Evolutionary conservation across 2,797 vertebrate species (phyloP).

Genomic region (Podargus strigoides): DNA sequence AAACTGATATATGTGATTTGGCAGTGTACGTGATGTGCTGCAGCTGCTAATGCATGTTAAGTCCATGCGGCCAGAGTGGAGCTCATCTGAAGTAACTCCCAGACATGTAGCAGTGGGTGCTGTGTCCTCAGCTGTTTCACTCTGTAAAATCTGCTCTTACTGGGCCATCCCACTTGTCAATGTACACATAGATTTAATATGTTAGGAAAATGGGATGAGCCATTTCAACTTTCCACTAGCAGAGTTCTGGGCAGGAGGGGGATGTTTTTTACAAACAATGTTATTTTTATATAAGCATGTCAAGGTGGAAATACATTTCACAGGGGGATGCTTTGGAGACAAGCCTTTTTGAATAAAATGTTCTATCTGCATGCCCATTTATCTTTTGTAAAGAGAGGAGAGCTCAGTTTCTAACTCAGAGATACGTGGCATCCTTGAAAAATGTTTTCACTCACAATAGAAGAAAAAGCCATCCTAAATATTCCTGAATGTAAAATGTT

Average conservation of each 20-base stretch:
- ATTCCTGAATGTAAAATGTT: not conserved
- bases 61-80: not conserved
- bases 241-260: not conserved
- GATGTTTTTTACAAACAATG: not conserved
- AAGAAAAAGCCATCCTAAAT: not conserved
- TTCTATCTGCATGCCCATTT: not conserved
- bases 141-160: not conserved
- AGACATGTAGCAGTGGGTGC: not conserved
- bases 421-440: not conserved
- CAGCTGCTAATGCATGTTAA: rapidly evolving
- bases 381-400: not conserved
- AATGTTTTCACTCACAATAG: not conserved
- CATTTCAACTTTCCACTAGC: not conserved
- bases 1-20: not conserved
- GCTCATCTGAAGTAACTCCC: not conserved
- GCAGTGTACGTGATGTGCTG: not conserved
- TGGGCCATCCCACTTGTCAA: not conserved
- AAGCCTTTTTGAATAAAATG: not conserved
- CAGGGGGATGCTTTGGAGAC: not conserved
- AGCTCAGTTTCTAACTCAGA: not conserved
- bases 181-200: not conserved
- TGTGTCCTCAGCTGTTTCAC: not conserved
- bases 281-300: not conserved
- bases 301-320: not conserved
- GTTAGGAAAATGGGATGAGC: not conserved